These are phyloP conservation scores for Polia nebulosa DNA, from an alignment of 2,888 invertebrate genomes.

Conservation along the genomic window DNA sequence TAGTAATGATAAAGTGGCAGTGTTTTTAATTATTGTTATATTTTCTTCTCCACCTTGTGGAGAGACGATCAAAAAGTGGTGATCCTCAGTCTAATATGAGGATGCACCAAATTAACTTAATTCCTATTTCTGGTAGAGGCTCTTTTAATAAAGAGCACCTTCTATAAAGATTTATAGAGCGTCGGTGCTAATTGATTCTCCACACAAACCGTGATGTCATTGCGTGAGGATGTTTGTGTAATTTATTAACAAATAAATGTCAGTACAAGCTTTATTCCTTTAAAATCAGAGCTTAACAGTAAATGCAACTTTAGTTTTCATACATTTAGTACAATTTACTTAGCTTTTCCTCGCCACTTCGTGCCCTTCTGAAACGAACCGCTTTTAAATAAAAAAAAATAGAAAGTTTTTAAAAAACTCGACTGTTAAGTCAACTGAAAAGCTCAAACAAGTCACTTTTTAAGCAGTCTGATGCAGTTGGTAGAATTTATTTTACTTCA, in stretches of 20 bases:
- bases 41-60: too few relatives aligned
- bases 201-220: conserved; percentile 32
- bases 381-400: too few relatives aligned
- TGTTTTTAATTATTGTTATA: too few relatives aligned
- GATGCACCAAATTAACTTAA: too few relatives aligned
- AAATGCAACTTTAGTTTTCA: background rate
- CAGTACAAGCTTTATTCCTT: conserved; percentile 24
- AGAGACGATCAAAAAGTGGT: background rate
- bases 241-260: conserved; percentile 31
- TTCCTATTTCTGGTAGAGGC: background rate
- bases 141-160: background rate
- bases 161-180: conserved; percentile 17
- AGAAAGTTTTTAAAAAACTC: too few relatives aligned
- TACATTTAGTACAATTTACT: background rate
- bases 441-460: too few relatives aligned
- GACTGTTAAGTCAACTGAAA: too few relatives aligned
- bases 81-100: background rate
- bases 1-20: too few relatives aligned
- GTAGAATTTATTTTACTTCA: too few relatives aligned
- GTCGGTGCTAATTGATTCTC: conserved; percentile 25
- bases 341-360: too few relatives aligned
- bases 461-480: too few relatives aligned
- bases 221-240: conserved; percentile 17
- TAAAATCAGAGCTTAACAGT: conserved; percentile 31
- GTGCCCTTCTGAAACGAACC: background rate